Percentiles rank a stretch among this genome's conserved stretches.
Evolutionary conservation across 2,113 vertebrate genomes (phyloP).

Genomic region (Malurus elegans): DNA sequence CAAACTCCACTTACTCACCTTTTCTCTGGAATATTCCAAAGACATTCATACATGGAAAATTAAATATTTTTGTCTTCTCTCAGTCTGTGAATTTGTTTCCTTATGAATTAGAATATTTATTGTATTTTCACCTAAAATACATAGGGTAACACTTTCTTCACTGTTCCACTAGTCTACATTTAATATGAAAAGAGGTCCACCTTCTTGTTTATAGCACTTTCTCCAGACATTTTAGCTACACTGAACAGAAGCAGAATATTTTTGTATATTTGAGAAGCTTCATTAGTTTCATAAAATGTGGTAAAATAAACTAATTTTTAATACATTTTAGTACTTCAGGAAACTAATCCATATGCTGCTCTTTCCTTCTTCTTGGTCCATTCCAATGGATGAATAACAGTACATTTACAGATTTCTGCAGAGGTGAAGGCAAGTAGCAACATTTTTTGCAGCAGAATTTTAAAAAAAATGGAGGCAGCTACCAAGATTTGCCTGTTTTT

Average conservation of each 20-base stretch:
- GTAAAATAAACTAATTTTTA: not conserved
- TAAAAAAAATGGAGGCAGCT: not conserved
- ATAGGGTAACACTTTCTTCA: not conserved
- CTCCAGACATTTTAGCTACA: not conserved
- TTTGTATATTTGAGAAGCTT: not conserved
- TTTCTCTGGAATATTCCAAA: not conserved
- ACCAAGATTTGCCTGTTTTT: not conserved
- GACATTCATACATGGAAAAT: not conserved
- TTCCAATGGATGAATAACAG: not conserved
- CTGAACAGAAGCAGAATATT: not conserved
- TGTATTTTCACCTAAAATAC: not conserved
- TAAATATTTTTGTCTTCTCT: not conserved
- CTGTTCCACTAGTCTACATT: not conserved
- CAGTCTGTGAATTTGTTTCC: not conserved
- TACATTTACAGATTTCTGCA: not conserved
- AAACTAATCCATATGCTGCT: not conserved
- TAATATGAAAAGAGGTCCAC: not conserved
- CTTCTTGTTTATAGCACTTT: not conserved
- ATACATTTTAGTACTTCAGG: not conserved
- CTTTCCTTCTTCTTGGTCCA: not conserved
- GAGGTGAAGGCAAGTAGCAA: constrained; percentile 1
- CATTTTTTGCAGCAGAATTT: not conserved
- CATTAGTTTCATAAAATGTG: not conserved
- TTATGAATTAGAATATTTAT: not conserved
- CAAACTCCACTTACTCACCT: not conserved